These are phyloP conservation scores for Nesidiocoris tenuis DNA, from an alignment of 2,888 invertebrate genomes.

Conservation along the genomic window DNA sequence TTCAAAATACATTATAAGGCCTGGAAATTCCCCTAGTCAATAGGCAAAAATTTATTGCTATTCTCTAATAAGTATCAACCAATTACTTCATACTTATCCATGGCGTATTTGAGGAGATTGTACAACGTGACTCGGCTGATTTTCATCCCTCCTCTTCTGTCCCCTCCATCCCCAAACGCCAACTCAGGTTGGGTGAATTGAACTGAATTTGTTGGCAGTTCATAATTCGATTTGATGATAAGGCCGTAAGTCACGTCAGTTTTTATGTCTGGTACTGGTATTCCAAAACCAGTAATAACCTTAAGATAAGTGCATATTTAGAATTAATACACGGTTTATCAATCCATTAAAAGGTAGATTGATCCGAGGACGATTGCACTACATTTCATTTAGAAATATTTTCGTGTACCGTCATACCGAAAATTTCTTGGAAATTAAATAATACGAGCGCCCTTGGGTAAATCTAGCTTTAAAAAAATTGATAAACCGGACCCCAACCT, in stretches of 20 bases:
- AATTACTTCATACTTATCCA: slow-evolving; percentile 64
- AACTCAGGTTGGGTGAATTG: slow-evolving; percentile 59
- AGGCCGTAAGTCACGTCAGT: slow-evolving; percentile 65
- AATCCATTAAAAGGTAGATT: too few species aligned
- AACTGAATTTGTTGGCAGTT: slow-evolving; percentile 64
- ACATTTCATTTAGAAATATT: too few species aligned
- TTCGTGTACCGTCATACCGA: too few species aligned
- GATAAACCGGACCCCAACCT: too few species aligned
- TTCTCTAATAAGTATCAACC: too few species aligned
- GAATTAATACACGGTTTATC: too few species aligned
- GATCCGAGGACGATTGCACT: too few species aligned
- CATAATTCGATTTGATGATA: slow-evolving; percentile 68
- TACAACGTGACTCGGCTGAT: slow-evolving; percentile 57
- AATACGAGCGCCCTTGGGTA: too few species aligned
- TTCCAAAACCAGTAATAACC: slow-evolving; percentile 68
- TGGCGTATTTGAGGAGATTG: slow-evolving; percentile 62
- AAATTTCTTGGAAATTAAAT: too few species aligned
- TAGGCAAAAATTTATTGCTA: too few species aligned
- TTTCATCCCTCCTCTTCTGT: slow-evolving; percentile 36
- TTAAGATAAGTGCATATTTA: slow-evolving; percentile 53
- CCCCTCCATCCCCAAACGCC: slow-evolving; percentile 32
- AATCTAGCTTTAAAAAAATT: too few species aligned
- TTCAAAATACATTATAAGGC: background rate
- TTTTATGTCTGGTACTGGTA: slow-evolving; percentile 63
- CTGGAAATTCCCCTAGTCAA: too few species aligned